Evolutionary conservation across 2,797 vertebrate genomes (phyloP).

Genomic region (Cyprinodon diabolis): DNA sequence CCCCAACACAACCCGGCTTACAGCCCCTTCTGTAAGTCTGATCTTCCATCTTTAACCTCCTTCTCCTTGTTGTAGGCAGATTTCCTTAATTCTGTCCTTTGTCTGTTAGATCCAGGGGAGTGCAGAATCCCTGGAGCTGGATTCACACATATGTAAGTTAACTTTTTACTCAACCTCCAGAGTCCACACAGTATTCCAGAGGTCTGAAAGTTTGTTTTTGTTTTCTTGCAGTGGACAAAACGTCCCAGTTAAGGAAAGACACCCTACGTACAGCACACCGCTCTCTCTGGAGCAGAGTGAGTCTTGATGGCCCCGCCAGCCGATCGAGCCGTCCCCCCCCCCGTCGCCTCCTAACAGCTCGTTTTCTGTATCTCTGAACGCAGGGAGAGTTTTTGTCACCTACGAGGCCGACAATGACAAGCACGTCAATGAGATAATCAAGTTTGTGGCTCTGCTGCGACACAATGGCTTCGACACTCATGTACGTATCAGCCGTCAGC

Average conservation of each 20-base stretch:
- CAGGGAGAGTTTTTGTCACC: constrained; percentile 84
- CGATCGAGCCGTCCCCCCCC: accelerated
- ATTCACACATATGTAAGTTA: constrained; percentile 61
- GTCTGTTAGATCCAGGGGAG: constrained; percentile 52
- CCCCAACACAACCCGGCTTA: constrained; percentile 50
- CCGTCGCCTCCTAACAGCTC: neutral
- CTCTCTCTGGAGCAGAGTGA: constrained; percentile 84
- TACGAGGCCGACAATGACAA: constrained; percentile 83
- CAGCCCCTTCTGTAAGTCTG: constrained; percentile 71
- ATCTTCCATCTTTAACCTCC: neutral
- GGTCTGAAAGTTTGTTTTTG: neutral
- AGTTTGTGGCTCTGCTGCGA: constrained; percentile 83
- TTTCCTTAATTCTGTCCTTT: constrained; percentile 14
- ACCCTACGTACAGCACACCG: constrained; percentile 47
- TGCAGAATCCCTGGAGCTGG: constrained; percentile 43
- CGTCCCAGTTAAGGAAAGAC: constrained; percentile 54
- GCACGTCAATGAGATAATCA: constrained; percentile 84
- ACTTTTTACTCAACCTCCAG: neutral
- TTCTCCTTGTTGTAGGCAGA: too few species aligned
- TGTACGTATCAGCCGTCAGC: constrained; percentile 55
- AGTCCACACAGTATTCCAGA: neutral
- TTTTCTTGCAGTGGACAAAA: constrained; percentile 43
- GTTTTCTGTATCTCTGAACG: neutral
- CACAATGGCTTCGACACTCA: constrained; percentile 86
- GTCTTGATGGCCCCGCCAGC: constrained; percentile 15